Evolutionary conservation across 2,797 vertebrate species (phyloP).

Genomic region (Alfaro cultratus): DNA sequence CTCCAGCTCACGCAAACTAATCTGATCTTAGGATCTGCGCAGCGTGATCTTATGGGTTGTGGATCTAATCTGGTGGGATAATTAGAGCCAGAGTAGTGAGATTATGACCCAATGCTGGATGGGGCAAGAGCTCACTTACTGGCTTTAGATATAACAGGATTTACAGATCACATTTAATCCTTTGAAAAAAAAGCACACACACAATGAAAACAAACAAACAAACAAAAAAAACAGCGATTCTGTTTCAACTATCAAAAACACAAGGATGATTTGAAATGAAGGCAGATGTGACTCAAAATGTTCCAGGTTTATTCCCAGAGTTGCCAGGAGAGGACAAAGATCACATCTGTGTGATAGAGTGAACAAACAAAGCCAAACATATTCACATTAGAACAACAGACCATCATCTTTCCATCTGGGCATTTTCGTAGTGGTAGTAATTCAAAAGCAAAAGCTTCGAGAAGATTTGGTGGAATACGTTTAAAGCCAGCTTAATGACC

Average conservation of each 20-base stretch:
- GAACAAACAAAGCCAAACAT: slow-evolving; percentile 6
- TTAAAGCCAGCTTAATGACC: background rate
- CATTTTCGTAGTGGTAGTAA: background rate
- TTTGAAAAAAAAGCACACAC: background rate
- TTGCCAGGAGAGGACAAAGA: slow-evolving; percentile 26
- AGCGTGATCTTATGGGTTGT: slow-evolving; percentile 61
- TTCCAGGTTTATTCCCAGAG: slow-evolving; percentile 26
- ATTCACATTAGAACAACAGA: background rate
- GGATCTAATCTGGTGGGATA: slow-evolving; percentile 71
- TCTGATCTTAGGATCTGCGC: slow-evolving; percentile 60
- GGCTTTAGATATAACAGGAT: slow-evolving; percentile 60
- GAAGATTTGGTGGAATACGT: background rate
- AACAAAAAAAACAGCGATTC: slow-evolving; percentile 48
- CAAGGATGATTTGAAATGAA: slow-evolving; percentile 30
- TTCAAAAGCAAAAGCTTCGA: background rate
- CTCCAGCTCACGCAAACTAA: slow-evolving; percentile 44
- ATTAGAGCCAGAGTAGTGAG: slow-evolving; percentile 60
- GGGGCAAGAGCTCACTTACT: slow-evolving; percentile 48
- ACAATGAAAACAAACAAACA: slow-evolving; percentile 11
- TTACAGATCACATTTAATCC: slow-evolving; percentile 61
- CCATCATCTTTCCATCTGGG: background rate
- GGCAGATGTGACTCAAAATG: slow-evolving; percentile 34
- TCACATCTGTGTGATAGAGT: slow-evolving; percentile 45
- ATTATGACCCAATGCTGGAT: slow-evolving; percentile 62
- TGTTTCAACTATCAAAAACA: slow-evolving; percentile 41